A percentile compares a stretch with the other conserved stretches of the same genome.
These are phyloP conservation scores for Channa maculata DNA, from an alignment of 2,113 vertebrate species.

Conservation along the genomic window DNA sequence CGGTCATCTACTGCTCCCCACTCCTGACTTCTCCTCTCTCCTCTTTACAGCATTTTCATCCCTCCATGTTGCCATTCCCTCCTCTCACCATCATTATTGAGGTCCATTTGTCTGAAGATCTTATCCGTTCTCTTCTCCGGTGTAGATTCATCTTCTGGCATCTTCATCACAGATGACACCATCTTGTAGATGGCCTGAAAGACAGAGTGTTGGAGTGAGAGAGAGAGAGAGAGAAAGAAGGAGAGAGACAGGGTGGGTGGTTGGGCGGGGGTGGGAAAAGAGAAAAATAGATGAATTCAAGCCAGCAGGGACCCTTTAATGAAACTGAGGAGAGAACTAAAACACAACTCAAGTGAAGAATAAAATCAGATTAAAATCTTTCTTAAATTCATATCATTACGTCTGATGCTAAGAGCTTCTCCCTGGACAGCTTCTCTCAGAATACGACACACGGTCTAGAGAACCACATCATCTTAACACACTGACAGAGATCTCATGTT, in stretches of 20 bases:
- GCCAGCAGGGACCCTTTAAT: conserved; percentile 47
- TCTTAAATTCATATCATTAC: conserved; percentile 9
- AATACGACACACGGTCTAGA: conserved; percentile 18
- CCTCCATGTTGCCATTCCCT: conserved; percentile 36
- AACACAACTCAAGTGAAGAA: conserved; percentile 25
- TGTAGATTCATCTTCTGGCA: conserved; percentile 98
- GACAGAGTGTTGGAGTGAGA: conserved; percentile 6
- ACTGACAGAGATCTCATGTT: neutral
- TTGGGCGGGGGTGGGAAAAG: conserved; percentile 9
- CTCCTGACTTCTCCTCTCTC: neutral
- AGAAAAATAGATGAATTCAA: conserved; percentile 47
- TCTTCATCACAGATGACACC: conserved; percentile 99
- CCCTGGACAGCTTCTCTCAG: conserved; percentile 7
- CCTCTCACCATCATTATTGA: conserved; percentile 96
- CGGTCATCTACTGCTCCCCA: neutral
- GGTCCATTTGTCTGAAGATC: conserved; percentile 99
- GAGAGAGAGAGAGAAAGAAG: conserved; percentile 6
- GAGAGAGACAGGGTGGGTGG: conserved; percentile 25
- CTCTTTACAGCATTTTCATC: conserved; percentile 1
- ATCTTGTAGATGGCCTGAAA: conserved; percentile 98
- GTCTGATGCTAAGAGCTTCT: conserved; percentile 26
- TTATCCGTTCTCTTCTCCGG: conserved; percentile 99
- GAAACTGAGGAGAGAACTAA: conserved; percentile 34
- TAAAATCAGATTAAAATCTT: conserved; percentile 14
- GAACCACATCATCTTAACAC: neutral